phyloP scores from a whole-genome alignment of 2,797 vertebrate genomes.

The Oophaga sylvatica region DNA sequence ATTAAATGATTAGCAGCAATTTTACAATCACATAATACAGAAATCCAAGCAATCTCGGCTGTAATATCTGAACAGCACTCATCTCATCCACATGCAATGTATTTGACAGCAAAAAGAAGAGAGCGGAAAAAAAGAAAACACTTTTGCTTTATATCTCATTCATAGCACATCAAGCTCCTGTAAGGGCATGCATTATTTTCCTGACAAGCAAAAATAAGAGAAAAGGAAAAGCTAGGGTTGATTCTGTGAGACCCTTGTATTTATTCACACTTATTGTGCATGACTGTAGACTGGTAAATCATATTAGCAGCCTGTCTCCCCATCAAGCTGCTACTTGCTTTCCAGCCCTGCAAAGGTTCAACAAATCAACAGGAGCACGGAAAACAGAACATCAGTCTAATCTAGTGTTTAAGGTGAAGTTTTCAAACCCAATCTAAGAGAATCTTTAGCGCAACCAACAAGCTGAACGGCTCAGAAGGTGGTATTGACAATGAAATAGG shows the following conservation, averaged over 20 bases:
- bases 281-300: slow-evolving; percentile 94
- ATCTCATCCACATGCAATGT: slow-evolving; percentile 64
- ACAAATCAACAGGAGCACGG: slow-evolving; percentile 91
- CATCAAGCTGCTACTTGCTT: slow-evolving; percentile 85
- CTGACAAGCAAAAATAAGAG: slow-evolving; percentile 77
- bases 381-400: slow-evolving; percentile 92
- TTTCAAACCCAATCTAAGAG: slow-evolving; percentile 88
- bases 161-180: slow-evolving; percentile 75
- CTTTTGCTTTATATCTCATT: slow-evolving; percentile 71
- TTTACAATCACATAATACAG: slow-evolving; percentile 42
- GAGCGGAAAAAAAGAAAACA: slow-evolving; percentile 71
- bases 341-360: slow-evolving; percentile 86
- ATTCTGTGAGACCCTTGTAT: slow-evolving; percentile 87
- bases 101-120: slow-evolving; percentile 70
- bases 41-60: slow-evolving; percentile 51
- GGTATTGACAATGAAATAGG: slow-evolving; percentile 84
- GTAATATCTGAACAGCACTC: slow-evolving; percentile 58
- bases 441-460: slow-evolving; percentile 86
- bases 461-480: slow-evolving; percentile 85
- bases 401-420: slow-evolving; percentile 88
- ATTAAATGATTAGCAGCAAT: slow-evolving; percentile 57
- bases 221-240: slow-evolving; percentile 82
- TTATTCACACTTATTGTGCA: slow-evolving; percentile 89
- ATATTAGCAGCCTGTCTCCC: slow-evolving; percentile 87
- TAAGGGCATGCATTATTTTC: slow-evolving; percentile 86